phyloP scores from a whole-genome alignment of 2,113 vertebrate genomes.

The Gymnocephalus cernua region DNA sequence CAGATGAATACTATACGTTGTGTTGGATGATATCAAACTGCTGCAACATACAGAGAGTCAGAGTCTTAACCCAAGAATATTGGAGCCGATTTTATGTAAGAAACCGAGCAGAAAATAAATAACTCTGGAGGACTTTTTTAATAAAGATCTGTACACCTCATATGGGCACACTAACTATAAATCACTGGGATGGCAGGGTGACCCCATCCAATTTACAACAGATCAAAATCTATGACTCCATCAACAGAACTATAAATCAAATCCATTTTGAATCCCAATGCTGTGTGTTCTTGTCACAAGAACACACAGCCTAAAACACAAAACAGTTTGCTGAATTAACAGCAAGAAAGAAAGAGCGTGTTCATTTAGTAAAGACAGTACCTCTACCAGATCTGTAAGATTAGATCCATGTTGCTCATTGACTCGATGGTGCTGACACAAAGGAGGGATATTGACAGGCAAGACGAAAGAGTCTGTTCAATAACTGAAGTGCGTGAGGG shows the following conservation, averaged over 20 bases:
- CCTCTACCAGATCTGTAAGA: constrained; percentile 42
- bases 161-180: neutral
- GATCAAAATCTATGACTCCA: neutral
- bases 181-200: neutral
- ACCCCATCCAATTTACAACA: neutral
- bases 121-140: neutral
- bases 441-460: constrained; percentile 54
- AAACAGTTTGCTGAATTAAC: constrained; percentile 41
- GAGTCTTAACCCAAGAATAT: constrained; percentile 26
- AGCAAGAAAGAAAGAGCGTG: constrained; percentile 13
- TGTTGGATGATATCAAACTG: constrained; percentile 33
- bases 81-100: neutral
- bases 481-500: constrained; percentile 37
- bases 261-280: neutral
- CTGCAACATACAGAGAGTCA: constrained; percentile 21
- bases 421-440: constrained; percentile 47
- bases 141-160: neutral
- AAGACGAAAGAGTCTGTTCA: constrained; percentile 48
- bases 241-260: constrained; percentile 13
- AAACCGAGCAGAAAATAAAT: neutral
- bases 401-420: constrained; percentile 52
- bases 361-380: constrained; percentile 46
- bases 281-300: no score
- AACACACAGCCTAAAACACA: neutral
- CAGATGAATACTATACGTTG: constrained; percentile 25